phyloP scores from a whole-genome alignment of 2,888 invertebrate genomes.

The Drosophila neotestacea region DNA sequence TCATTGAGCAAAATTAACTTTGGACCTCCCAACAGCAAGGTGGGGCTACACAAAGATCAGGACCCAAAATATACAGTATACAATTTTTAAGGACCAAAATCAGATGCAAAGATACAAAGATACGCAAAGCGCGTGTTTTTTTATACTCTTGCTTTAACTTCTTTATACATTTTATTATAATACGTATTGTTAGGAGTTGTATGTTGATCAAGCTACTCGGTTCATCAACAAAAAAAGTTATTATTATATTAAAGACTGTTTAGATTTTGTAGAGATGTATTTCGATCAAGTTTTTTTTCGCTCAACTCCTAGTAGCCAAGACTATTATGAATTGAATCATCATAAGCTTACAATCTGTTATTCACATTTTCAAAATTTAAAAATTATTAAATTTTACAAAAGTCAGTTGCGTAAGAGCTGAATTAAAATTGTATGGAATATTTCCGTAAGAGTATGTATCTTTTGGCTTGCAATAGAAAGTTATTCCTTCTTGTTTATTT shows the following conservation, averaged over 20 bases:
- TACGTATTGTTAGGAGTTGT: background rate
- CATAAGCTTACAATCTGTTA: too few species aligned
- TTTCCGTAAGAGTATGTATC: background rate
- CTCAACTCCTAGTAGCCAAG: too few species aligned
- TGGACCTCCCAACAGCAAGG: constrained; percentile 30
- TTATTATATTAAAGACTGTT: too few species aligned
- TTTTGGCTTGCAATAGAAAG: background rate
- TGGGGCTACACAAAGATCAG: constrained; percentile 23
- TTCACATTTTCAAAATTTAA: too few species aligned
- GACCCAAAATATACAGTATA: constrained; percentile 14
- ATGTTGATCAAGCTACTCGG: background rate
- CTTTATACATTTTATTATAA: background rate
- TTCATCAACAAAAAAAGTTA: too few species aligned
- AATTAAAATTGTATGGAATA: too few species aligned
- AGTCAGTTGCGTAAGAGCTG: too few species aligned
- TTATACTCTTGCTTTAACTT: constrained; percentile 13
- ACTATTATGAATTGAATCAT: too few species aligned
- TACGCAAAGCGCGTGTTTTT: constrained; percentile 45
- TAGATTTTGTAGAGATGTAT: too few species aligned
- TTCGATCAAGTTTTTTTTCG: too few species aligned
- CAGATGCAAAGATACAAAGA: constrained; percentile 52
- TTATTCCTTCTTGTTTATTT: constrained; percentile 23
- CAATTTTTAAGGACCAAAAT: constrained; percentile 23
- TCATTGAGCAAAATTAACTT: constrained; percentile 79
- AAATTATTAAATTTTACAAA: too few species aligned